These are phyloP conservation scores for Anthopleura sola DNA, from an alignment of 64 coral and sea anemone genomes.

Conservation along the genomic window DNA sequence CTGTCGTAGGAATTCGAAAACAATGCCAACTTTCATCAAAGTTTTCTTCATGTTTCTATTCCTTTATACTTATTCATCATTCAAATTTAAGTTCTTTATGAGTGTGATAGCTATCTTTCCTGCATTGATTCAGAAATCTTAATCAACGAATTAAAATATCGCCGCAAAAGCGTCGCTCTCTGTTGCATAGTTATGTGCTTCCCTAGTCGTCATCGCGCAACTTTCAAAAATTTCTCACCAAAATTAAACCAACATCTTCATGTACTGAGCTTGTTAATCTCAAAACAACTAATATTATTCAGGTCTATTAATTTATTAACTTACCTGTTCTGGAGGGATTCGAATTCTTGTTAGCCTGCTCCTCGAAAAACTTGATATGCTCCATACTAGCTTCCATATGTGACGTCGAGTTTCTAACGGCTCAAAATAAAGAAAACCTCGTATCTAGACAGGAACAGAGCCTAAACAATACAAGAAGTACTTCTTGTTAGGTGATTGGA, in stretches of 20 bases:
- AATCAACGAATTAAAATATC: background rate
- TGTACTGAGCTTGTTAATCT: background rate
- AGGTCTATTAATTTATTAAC: background rate
- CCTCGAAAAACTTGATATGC: background rate
- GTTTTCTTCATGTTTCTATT: background rate
- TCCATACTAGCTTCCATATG: background rate
- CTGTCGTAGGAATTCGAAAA: background rate
- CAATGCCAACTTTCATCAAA: background rate
- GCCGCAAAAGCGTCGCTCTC: background rate
- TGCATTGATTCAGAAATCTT: background rate
- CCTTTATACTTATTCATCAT: background rate
- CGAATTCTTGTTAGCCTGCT: background rate
- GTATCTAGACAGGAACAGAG: background rate
- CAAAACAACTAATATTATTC: background rate
- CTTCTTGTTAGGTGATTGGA: conserved; percentile 1
- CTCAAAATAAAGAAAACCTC: background rate
- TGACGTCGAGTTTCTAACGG: background rate
- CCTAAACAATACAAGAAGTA: background rate
- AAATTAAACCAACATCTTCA: background rate
- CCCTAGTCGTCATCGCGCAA: background rate
- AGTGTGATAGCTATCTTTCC: background rate
- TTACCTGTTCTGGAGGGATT: background rate
- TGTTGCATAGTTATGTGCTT: background rate
- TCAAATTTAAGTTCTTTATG: background rate
- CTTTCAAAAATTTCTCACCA: background rate